Evolutionary conservation across 2,888 invertebrate species (phyloP), one percentile per base, ranked within the genome.

Genomic region (Cabera pusaria): DNA sequence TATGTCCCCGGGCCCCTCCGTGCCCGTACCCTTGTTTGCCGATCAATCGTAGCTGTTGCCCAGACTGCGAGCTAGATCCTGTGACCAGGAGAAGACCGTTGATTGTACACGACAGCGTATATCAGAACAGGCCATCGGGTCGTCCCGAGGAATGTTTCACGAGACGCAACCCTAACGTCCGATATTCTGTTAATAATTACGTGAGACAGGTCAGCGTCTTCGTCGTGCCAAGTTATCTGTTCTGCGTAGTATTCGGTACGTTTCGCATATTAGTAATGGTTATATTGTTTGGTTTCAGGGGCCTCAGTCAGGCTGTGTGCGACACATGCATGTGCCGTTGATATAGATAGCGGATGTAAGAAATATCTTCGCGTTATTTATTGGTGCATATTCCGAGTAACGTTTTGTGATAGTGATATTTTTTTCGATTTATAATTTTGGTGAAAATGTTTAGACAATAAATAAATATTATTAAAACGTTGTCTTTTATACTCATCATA

Each of bases 21-120:
- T 7, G 18, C 2, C 73, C 71, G 0, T 90, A 82, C 23, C 91
- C 91, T 1, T 90, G 90, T 45, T 60, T 91, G 4, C 90, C 90
- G 0, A 46, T 91, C 1, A 56, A 70, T 37, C 81, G 89, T 36
- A 89, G 89, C 21, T 77, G 75, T 44, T 90, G 90, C 24, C 75
- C 82, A 1, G 40, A 69, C 31, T 79, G 84, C 51, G 72, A 78
- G 44, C 23, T 76, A n/a, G 91, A 91, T 42, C 91, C 91, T 1
- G 90, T 91, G 29, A 91, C 91, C 0, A 81, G 90, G 6, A 86
- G 91, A 47, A 78, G 91, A 47, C 91, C 91, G 1, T 71, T 91
- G 19, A 90, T 91, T 48, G 90, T 90, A 46, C 89, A 91, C 68
- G 90, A 91, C 25, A 87, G 91, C 49, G 79, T 91, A 6, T 79